phyloP scores from a whole-genome alignment of 2,113 vertebrate species.

The Mormyrus lacerda region DNA sequence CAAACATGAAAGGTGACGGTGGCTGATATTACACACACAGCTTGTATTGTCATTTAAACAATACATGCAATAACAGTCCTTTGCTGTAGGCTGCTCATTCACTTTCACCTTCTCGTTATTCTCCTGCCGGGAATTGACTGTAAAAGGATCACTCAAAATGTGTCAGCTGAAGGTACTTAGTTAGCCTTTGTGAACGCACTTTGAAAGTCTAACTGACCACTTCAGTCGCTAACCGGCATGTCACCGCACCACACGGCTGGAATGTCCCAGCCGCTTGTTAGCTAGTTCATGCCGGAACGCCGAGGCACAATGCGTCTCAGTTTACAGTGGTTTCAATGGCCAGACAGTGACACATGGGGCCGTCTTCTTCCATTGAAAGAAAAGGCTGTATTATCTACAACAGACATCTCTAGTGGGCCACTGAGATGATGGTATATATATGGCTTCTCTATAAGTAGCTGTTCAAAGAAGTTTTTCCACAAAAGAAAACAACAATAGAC shows the following conservation, averaged over 20 bases:
- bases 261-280: constrained; percentile 49
- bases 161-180: constrained; percentile 46
- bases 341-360: neutral
- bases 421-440: neutral
- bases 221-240: constrained; percentile 50
- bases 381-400: constrained; percentile 3
- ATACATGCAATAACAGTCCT: neutral
- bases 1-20: neutral
- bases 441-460: constrained; percentile 1
- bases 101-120: neutral
- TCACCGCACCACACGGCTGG: constrained; percentile 53
- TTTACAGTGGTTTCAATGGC: neutral
- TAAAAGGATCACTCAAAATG: neutral
- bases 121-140: neutral
- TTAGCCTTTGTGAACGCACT: constrained; percentile 51
- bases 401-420: constrained; percentile 12
- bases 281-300: constrained; percentile 30
- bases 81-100: neutral
- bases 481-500: constrained; percentile 1
- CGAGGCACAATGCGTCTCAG: neutral
- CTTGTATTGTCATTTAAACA: neutral
- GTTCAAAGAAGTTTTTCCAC: neutral
- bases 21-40: neutral
- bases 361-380: neutral
- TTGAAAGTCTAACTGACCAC: constrained; percentile 48